Percentiles rank a stretch among this genome's conserved stretches.
Conservation (phyloP, 2,113 vertebrate genomes). For the Isurus oxyrinchus region DNA sequence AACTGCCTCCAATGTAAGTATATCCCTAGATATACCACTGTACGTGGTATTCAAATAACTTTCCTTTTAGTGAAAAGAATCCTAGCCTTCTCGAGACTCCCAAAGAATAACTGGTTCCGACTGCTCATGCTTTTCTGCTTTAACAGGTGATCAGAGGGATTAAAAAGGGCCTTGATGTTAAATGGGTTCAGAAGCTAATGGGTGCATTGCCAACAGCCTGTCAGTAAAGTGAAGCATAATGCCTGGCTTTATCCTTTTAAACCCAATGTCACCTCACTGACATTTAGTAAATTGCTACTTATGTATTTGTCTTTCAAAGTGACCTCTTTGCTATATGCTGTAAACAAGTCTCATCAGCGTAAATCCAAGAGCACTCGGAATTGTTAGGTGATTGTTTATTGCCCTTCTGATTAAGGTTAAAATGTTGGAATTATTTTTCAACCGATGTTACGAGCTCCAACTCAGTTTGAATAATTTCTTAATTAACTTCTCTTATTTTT, state of each 20-base stretch:
- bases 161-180: background rate
- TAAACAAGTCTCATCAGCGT: background rate
- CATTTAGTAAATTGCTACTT: background rate
- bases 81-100: background rate
- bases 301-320: background rate
- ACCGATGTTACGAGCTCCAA: background rate
- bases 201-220: background rate
- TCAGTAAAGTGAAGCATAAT: background rate
- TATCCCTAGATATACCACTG: too few species aligned
- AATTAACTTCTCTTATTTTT: background rate
- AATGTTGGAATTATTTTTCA: slow-evolving; percentile 6
- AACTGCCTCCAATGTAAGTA: too few species aligned
- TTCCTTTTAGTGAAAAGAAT: background rate
- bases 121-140: background rate
- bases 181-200: background rate
- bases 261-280: background rate
- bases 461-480: background rate
- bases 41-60: background rate
- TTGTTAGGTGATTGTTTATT: background rate
- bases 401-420: background rate
- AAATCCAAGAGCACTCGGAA: background rate
- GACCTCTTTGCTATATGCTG: background rate
- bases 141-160: background rate
- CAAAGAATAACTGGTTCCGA: background rate
- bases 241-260: background rate